Percentiles rank a stretch among this genome's conserved stretches.
phyloP scores from a whole-genome alignment of 2,888 invertebrate species.

The Molanna angustata region DNA sequence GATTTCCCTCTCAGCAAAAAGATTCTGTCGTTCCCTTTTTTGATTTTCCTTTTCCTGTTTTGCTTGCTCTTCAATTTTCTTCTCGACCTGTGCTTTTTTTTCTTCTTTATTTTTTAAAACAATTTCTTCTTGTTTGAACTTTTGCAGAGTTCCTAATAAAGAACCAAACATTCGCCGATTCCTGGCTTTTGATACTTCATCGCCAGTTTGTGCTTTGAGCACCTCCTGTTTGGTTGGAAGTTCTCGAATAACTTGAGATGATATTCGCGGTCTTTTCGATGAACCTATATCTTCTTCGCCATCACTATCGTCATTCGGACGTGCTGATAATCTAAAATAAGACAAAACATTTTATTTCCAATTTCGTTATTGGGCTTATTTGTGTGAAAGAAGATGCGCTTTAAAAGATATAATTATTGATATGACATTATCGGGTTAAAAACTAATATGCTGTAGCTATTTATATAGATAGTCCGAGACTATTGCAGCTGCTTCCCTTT shows the following conservation, averaged over 20 bases:
- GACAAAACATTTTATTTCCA: no score
- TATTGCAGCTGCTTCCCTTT: no score
- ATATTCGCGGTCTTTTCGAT: constrained; percentile 44
- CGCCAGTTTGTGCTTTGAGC: constrained; percentile 76
- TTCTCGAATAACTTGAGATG: constrained; percentile 81
- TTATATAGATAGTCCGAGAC: no score
- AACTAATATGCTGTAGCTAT: no score
- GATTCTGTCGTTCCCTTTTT: constrained; percentile 75
- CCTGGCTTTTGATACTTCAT: constrained; percentile 75
- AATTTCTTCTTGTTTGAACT: constrained; percentile 93
- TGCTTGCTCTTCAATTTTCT: constrained; percentile 90
- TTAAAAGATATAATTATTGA: no score
- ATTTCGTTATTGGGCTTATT: no score
- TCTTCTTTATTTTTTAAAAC: constrained; percentile 83
- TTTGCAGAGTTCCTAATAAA: constrained; percentile 89
- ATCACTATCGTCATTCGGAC: constrained; percentile 48
- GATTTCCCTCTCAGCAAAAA: constrained; percentile 81
- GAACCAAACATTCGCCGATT: constrained; percentile 97
- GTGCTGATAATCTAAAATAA: constrained; percentile 41
- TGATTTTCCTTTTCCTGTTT: constrained; percentile 82
- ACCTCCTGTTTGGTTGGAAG: constrained; percentile 82
- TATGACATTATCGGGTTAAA: no score
- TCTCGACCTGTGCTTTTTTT: constrained; percentile 78
- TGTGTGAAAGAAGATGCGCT: no score
- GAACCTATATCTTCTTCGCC: constrained; percentile 45